A percentile compares a stretch with the other conserved stretches of the same genome.
Evolutionary conservation across 1,140 invertebrate species (phyloP).

Genomic region (Drosophila aff.): DNA sequence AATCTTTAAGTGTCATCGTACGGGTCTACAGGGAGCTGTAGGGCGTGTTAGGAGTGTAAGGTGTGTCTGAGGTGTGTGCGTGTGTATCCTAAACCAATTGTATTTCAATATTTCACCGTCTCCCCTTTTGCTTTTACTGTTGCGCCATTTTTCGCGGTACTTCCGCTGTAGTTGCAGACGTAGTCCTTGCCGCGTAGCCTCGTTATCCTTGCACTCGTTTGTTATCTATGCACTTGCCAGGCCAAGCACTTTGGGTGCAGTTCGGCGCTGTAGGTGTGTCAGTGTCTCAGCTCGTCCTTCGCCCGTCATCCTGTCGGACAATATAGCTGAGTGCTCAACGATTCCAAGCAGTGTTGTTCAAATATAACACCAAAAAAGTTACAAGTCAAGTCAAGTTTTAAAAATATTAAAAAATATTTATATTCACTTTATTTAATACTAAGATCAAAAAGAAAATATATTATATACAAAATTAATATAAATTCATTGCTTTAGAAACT

Average conservation of each 20-base stretch:
- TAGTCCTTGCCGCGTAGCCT: slow-evolving; percentile 40
- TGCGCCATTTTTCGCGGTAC: slow-evolving; percentile 68
- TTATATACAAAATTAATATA: too few species aligned
- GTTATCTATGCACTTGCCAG: slow-evolving; percentile 69
- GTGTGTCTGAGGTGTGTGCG: background rate
- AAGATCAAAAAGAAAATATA: too few species aligned
- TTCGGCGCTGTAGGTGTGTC: slow-evolving; percentile 21
- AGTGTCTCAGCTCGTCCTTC: slow-evolving; percentile 4
- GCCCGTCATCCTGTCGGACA: slow-evolving; percentile 48
- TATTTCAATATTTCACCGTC: slow-evolving; percentile 81
- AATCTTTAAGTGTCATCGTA: slow-evolving; percentile 33
- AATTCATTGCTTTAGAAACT: too few species aligned
- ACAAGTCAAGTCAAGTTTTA: too few species aligned
- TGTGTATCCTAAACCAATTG: slow-evolving; percentile 67
- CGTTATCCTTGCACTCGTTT: slow-evolving; percentile 80
- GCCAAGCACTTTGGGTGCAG: slow-evolving; percentile 65
- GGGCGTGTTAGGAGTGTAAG: background rate
- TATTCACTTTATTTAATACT: too few species aligned
- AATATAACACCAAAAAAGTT: too few species aligned
- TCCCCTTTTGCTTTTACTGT: slow-evolving; percentile 51
- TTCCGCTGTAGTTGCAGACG: slow-evolving; percentile 35
- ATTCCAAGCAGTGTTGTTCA: slow-evolving; percentile 5
- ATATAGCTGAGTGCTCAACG: slow-evolving; percentile 70
- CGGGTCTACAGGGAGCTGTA: background rate
- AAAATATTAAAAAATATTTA: too few species aligned